Percentiles rank a stretch among this genome's conserved stretches.
Evolutionary conservation across 2,113 vertebrate species (phyloP).

Genomic region (Vimba vimba): DNA sequence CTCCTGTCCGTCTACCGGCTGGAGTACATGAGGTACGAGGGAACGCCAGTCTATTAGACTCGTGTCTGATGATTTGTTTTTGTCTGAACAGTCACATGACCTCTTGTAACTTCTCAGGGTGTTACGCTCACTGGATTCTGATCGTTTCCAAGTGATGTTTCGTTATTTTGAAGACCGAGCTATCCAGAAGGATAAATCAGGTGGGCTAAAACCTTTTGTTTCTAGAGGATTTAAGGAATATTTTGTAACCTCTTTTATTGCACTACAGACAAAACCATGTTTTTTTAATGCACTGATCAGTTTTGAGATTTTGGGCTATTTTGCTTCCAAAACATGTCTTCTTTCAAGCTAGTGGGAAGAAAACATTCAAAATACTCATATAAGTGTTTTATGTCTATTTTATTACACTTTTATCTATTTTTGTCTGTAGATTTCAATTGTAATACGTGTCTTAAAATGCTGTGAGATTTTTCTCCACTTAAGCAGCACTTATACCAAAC

Average conservation of each 20-base stretch:
- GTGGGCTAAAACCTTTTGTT: conserved; percentile 68
- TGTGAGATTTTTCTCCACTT: no score
- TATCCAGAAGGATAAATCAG: conserved; percentile 98
- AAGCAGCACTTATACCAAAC: no score
- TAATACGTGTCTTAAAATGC: no score
- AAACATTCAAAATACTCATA: no score
- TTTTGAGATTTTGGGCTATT: no score
- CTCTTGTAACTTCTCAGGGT: conserved; percentile 76
- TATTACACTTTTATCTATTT: no score
- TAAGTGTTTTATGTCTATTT: no score
- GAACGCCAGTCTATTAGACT: not conserved
- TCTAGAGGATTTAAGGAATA: not conserved
- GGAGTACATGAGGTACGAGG: conserved; percentile 93
- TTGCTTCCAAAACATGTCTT: no score
- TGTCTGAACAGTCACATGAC: not conserved
- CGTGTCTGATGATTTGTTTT: not conserved
- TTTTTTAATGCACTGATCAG: no score
- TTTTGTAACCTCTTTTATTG: not conserved
- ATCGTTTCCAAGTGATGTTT: conserved; percentile 99
- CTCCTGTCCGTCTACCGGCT: conserved; percentile 96
- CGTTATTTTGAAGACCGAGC: conserved; percentile 98
- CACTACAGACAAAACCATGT: no score
- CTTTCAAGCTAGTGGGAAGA: no score
- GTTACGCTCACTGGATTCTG: conserved; percentile 87
- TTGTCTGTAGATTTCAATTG: no score